Conservation (phyloP, 2,888 invertebrate species). For the Melangyna quadrimaculata region DNA sequence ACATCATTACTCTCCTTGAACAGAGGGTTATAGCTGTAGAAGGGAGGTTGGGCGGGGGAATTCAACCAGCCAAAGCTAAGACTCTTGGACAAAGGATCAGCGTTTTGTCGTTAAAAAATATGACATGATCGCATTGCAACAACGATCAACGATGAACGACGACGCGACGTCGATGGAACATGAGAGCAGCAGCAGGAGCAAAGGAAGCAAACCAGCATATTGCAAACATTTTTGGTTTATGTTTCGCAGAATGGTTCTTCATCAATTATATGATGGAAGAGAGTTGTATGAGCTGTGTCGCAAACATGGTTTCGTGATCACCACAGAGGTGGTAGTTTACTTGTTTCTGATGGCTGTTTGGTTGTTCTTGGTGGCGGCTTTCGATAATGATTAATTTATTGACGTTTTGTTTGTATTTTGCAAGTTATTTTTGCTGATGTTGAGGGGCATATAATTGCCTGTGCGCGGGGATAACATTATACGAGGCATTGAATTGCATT, state of each 20-base stretch:
- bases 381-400: slow-evolving; percentile 65
- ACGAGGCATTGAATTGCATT: slow-evolving; percentile 27
- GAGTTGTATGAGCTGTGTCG: slow-evolving; percentile 67
- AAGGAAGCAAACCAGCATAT: not conserved
- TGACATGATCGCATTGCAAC: slow-evolving; percentile 71
- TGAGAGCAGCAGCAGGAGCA: not conserved
- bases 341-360: slow-evolving; percentile 28
- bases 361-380: slow-evolving; percentile 55
- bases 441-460: slow-evolving; percentile 7
- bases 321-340: slow-evolving; percentile 33
- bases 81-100: slow-evolving; percentile 64
- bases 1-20: slow-evolving; percentile 66
- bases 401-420: not conserved
- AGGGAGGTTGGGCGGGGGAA: not conserved
- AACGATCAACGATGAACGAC: slow-evolving; percentile 12
- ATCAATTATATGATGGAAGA: slow-evolving; percentile 69
- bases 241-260: slow-evolving; percentile 71
- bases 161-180: not conserved
- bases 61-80: slow-evolving; percentile 13
- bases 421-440: not conserved
- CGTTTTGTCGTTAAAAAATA: slow-evolving; percentile 71
- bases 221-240: slow-evolving; percentile 71
- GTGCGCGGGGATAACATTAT: slow-evolving; percentile 26
- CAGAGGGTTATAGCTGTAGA: too few species aligned
- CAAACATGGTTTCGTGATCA: slow-evolving; percentile 62